Conservation (phyloP, 2,113 vertebrate genomes). For the Austrofundulus limnaeus region DNA sequence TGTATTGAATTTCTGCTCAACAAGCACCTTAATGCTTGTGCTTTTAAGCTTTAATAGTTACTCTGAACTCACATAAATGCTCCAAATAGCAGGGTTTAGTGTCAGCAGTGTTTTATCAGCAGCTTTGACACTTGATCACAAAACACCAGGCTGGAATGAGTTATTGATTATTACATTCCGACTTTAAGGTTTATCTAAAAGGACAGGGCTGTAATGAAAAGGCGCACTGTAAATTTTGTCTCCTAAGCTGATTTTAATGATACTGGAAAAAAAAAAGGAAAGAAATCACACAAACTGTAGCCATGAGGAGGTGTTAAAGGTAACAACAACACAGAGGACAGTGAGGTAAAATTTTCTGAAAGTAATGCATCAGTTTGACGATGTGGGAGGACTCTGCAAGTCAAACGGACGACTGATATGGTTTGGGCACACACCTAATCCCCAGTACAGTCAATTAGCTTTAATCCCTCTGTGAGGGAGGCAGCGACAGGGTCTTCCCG, state of each 20-base stretch:
- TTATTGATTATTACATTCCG: slow-evolving; percentile 49
- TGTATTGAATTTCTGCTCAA: neutral
- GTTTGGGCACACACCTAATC: slow-evolving; percentile 53
- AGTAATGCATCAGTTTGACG: slow-evolving; percentile 23
- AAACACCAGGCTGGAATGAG: slow-evolving; percentile 30
- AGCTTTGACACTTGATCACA: slow-evolving; percentile 13
- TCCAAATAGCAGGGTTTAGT: neutral
- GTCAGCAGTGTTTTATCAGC: no score
- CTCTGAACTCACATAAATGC: neutral
- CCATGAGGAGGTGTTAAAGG: slow-evolving; percentile 5
- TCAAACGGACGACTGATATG: slow-evolving; percentile 35
- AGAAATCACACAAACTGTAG: neutral
- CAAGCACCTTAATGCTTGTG: neutral
- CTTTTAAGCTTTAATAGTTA: neutral
- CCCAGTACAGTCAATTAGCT: slow-evolving; percentile 65
- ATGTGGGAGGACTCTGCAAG: slow-evolving; percentile 34
- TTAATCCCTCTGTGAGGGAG: slow-evolving; percentile 50
- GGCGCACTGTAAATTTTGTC: slow-evolving; percentile 9
- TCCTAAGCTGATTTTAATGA: slow-evolving; percentile 6
- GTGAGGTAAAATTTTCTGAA: slow-evolving; percentile 14
- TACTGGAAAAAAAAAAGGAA: neutral
- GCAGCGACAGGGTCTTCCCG: slow-evolving; percentile 44
- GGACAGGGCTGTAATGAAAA: slow-evolving; percentile 16
- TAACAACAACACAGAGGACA: neutral
- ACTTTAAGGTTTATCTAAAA: slow-evolving; percentile 20